Conservation (phyloP, 2,888 invertebrate species). For the Drosophila pseudotakahashii region DNA sequence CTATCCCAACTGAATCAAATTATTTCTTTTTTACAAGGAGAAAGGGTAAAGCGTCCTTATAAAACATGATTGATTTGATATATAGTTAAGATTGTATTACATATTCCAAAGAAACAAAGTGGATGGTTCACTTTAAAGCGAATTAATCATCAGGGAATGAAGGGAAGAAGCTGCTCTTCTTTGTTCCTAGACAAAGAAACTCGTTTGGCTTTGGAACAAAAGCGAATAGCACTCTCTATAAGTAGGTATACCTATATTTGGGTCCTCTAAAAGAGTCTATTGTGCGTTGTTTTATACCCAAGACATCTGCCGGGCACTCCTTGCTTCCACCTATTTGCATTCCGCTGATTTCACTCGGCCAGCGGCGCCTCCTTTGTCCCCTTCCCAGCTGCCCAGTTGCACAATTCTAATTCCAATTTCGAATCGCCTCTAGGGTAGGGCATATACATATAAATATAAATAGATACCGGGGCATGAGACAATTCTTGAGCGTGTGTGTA, state of each 20-base stretch:
- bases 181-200: constrained; percentile 21
- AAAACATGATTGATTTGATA: not conserved
- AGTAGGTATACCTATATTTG: not conserved
- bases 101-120: not conserved
- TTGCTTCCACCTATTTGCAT: constrained; percentile 10
- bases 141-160: not conserved
- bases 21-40: not conserved
- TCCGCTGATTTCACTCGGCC: constrained; percentile 13
- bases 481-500: constrained; percentile 20
- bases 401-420: constrained; percentile 44
- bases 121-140: not conserved
- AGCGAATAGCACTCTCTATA: not conserved
- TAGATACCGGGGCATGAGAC: constrained; percentile 36
- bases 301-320: constrained; percentile 19
- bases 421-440: constrained; percentile 57
- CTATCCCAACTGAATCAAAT: too few species aligned
- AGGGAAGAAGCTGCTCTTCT: not conserved
- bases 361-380: constrained; percentile 7
- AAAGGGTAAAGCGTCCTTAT: not conserved
- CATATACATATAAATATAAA: constrained; percentile 50
- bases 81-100: too few species aligned
- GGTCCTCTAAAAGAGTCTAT: not conserved
- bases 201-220: not conserved
- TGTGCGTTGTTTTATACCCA: not conserved
- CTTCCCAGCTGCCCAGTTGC: constrained; percentile 27